Base-by-base conservation (phyloP, 2,888 invertebrate species). In the Clusia tigrina region DNA sequence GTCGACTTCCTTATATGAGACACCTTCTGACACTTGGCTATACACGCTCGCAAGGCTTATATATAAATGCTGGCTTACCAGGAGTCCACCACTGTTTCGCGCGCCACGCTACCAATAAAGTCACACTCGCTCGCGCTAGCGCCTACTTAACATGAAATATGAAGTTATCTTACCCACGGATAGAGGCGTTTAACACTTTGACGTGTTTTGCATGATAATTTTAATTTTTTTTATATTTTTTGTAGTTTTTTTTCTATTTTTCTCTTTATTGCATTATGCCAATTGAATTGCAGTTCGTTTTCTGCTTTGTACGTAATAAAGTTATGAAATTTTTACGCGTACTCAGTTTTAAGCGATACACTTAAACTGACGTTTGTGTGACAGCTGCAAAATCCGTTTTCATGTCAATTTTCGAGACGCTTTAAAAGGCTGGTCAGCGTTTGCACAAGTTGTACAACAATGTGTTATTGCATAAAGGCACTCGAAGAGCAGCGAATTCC, bases 311-410 rank as follows among this genome's bases (percentile, higher is more conserved):
- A 54, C 32, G 69, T 73, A 74, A 71, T 71, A 67, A 67, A 75
- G 75, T 76, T 78, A 74, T 78, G 74, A 74, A 78, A 78, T 78
- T 71, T 72, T 67, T 71, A 64, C 68, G 75, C 74, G 74, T 78
- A 70, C 76, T 25, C n/a, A 48, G 22, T 62, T 65, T 69, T 22
- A 1, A 55, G 23, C 18, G 55, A 15, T 38, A 55, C 15, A 72
- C 67, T 71, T 67, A 68, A 72, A 76, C 71, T 77, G 76, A 78
- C 78, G 74, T 76, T 76, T 74, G 66, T 70, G 74, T 72, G 78
- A 78, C 76, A 72, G 71, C 70, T 74, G 61, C 70, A 74, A 67
- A n/a, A 67, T 69, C 65, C 74, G 74, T 73, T 74, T 78, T 78
- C 77, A 69, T 73, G 78, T 48, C 42, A n/a, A 10, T 42, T 42